Evolutionary conservation across 2,113 vertebrate species (phyloP).

Genomic region (Ochotona princeps): DNA sequence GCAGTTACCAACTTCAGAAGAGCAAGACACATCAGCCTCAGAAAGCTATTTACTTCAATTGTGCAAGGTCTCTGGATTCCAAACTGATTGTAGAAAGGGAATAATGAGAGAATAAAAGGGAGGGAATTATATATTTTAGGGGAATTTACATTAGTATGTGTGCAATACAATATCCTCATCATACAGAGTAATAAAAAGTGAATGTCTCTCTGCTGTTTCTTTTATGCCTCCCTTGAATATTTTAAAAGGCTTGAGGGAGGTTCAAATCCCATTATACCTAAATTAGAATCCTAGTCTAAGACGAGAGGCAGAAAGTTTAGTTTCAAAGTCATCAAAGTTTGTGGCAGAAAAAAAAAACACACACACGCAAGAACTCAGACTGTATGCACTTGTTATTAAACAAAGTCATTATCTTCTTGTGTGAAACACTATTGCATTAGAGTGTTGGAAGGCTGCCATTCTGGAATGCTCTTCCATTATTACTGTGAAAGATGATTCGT

Average conservation of each 20-base stretch:
- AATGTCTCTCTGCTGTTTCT: conserved; percentile 64
- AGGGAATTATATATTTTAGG: conserved; percentile 68
- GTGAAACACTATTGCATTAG: neutral
- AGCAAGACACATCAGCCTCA: conserved; percentile 55
- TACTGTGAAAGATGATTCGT: neutral
- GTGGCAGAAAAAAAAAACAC: neutral
- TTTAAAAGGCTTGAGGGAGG: conserved; percentile 78
- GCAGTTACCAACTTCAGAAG: conserved; percentile 76
- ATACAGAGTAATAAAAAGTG: conserved; percentile 70
- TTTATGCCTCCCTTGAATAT: conserved; percentile 76
- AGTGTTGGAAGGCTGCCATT: neutral
- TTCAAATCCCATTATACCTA: conserved; percentile 78
- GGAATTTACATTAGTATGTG: conserved; percentile 75
- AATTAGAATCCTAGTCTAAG: conserved; percentile 70
- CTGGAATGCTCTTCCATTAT: neutral
- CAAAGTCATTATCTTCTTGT: neutral
- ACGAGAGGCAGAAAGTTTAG: conserved; percentile 67
- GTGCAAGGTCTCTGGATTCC: conserved; percentile 57
- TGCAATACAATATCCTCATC: conserved; percentile 59
- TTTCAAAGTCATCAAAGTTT: conserved; percentile 72
- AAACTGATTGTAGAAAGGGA: conserved; percentile 72
- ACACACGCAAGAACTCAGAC: neutral
- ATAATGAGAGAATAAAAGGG: conserved; percentile 57
- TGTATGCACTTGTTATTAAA: neutral
- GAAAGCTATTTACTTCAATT: conserved; percentile 76